Conservation (phyloP, 2,888 invertebrate genomes). For the Synergus japonicus region DNA sequence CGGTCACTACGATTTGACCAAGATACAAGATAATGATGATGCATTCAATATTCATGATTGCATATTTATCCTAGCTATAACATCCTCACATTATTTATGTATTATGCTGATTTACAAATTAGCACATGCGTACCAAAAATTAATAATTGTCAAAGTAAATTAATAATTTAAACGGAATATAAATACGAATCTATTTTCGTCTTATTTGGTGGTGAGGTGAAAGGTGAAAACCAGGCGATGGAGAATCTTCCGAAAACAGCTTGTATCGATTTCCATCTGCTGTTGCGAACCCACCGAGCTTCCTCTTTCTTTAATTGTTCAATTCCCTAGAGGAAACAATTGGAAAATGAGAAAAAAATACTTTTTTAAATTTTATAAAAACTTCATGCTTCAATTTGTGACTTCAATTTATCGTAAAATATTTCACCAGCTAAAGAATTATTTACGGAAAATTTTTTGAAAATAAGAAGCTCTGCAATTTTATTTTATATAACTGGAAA, state of each 20-base stretch:
- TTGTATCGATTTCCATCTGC: slow-evolving; percentile 96
- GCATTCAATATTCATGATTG: background rate
- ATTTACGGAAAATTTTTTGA: too few relatives aligned
- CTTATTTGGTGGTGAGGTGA: slow-evolving; percentile 89
- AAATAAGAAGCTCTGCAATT: background rate
- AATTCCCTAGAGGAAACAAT: slow-evolving; percentile 87
- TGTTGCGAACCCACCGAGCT: slow-evolving; percentile 94
- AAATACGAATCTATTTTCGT: slow-evolving; percentile 89
- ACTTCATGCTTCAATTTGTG: background rate
- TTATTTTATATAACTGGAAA: background rate
- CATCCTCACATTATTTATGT: slow-evolving; percentile 11
- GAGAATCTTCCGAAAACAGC: slow-evolving; percentile 98
- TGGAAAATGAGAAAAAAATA: slow-evolving; percentile 39
- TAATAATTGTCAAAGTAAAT: slow-evolving; percentile 34
- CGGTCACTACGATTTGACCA: background rate
- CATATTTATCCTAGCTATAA: background rate
- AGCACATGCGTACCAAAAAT: slow-evolving; percentile 19
- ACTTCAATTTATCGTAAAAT: too few relatives aligned
- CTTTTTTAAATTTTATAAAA: background rate
- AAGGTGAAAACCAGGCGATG: slow-evolving; percentile 96
- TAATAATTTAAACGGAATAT: slow-evolving; percentile 86
- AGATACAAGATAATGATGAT: background rate
- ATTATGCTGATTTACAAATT: slow-evolving; percentile 7
- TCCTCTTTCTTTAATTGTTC: slow-evolving; percentile 98
- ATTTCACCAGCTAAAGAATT: too few relatives aligned